Conservation (phyloP, 2,797 vertebrate genomes). For the Periophthalmus magnuspinnatus region DNA sequence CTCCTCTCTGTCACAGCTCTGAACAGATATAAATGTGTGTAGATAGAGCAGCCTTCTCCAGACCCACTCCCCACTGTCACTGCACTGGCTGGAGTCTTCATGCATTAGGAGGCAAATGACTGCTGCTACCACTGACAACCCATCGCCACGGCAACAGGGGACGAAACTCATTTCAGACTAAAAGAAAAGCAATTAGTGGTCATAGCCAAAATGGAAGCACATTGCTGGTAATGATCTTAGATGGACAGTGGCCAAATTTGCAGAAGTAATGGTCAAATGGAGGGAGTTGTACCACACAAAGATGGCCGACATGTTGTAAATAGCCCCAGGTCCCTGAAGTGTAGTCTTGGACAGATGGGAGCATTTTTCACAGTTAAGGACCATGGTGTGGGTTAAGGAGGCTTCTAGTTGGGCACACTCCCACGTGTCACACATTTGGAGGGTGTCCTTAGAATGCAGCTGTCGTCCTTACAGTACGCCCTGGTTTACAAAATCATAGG, state of each 20-base stretch:
- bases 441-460: neutral
- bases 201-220: constrained; percentile 7
- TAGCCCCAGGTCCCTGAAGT: constrained; percentile 2
- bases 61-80: constrained; percentile 27
- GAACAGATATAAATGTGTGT: constrained; percentile 32
- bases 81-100: constrained; percentile 31
- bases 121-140: constrained; percentile 14
- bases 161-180: constrained; percentile 23
- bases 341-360: constrained; percentile 1
- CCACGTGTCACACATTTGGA: constrained; percentile 7
- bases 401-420: neutral
- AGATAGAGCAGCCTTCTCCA: constrained; percentile 13
- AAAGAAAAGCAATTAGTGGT: constrained; percentile 11
- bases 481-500: neutral
- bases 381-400: constrained; percentile 1
- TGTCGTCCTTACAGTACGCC: neutral
- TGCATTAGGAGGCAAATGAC: constrained; percentile 35
- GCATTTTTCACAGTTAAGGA: constrained; percentile 6
- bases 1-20: constrained; percentile 23
- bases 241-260: constrained; percentile 7
- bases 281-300: constrained; percentile 7
- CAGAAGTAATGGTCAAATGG: constrained; percentile 4
- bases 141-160: constrained; percentile 11
- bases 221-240: constrained; percentile 15
- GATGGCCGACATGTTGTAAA: constrained; percentile 11